Base-by-base conservation (phyloP, 2,113 vertebrate genomes). In the Epinephelus moara region DNA sequence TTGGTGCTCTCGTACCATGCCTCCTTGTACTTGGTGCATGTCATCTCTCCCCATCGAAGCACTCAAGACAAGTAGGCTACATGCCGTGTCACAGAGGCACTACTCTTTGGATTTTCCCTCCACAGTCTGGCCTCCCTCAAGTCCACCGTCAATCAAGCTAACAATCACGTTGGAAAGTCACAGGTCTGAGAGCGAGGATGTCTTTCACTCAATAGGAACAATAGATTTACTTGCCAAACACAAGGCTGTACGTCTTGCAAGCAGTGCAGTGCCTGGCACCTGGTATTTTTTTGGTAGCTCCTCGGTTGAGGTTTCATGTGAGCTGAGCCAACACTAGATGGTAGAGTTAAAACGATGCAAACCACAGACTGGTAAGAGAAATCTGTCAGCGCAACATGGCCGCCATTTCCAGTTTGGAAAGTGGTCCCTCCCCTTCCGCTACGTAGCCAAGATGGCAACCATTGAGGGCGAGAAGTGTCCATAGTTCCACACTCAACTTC, bases 221-320 rank as follows among this genome's bases (percentile, higher is more conserved):
- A 7, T 8, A 52, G 21, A 66, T 52, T 61, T 50, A 78, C 42
- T 2, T 60, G 5, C 3, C 9, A 52, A 30, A 68, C 19, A 33
- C 63, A 68, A 68, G 53, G 19, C 40, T 77, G 63, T 33, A 13
- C 13, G 47, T 77, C 40, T 57, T 42, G 40, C 40, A 13, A n/a
- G 14, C 12, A 61, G 42, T 61, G 57, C 37, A 42, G 33, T 37
- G 1, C 6, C 33, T 37, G 33, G 33, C 33, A 37, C 33, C 33
- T 37, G 33, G 33, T 37, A 7, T 37, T 37, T 37, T 30, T 37
- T 37, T 37, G 33, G 33, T 37, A 37, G 3, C 33, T 5, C 33
- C 33, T 37, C 33, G 1, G 6, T 37, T 37, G 33, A 37, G 33
- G 5, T 37, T 37, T 37, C 33, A 37, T 30, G 30, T 30, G 30